Evolutionary conservation across 2,888 invertebrate species (phyloP).

Genomic region (Meiosimyza decipiens): DNA sequence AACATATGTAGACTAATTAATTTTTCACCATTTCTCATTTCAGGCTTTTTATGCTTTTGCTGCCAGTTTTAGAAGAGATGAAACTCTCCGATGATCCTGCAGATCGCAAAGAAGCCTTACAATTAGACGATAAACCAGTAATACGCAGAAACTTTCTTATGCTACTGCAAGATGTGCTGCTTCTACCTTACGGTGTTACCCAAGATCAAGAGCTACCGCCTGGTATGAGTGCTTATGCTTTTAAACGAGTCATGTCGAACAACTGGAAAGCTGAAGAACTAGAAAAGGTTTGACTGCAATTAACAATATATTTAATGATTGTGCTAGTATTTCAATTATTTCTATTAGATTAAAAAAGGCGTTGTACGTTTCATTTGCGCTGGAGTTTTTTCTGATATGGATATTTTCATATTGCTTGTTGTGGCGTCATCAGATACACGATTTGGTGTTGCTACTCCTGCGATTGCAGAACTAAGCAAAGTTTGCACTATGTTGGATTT

Average conservation of each 20-base stretch:
- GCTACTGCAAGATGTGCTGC: constrained; percentile 83
- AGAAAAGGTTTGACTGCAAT: constrained; percentile 73
- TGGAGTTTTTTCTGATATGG: constrained; percentile 80
- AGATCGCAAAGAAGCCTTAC: constrained; percentile 74
- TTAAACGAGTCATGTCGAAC: constrained; percentile 80
- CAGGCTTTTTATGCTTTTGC: constrained; percentile 82
- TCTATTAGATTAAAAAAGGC: constrained; percentile 74
- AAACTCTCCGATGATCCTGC: constrained; percentile 72
- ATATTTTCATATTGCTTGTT: constrained; percentile 80
- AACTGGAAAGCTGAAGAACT: constrained; percentile 82
- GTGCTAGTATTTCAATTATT: background rate
- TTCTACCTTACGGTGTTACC: constrained; percentile 75
- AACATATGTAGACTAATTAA: no score
- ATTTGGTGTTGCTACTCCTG: constrained; percentile 88
- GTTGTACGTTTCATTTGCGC: constrained; percentile 84
- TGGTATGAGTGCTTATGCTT: constrained; percentile 81
- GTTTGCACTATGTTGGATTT: constrained; percentile 80
- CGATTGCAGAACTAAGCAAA: constrained; percentile 86
- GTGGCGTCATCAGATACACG: constrained; percentile 90
- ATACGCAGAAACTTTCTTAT: constrained; percentile 71
- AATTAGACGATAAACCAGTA: constrained; percentile 78
- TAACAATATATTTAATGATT: background rate
- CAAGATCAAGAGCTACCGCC: constrained; percentile 72
- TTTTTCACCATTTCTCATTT: background rate
- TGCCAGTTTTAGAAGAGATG: constrained; percentile 82